phyloP scores from a whole-genome alignment of 1,140 invertebrate genomes.

The Muscidifurax raptorellus region DNA sequence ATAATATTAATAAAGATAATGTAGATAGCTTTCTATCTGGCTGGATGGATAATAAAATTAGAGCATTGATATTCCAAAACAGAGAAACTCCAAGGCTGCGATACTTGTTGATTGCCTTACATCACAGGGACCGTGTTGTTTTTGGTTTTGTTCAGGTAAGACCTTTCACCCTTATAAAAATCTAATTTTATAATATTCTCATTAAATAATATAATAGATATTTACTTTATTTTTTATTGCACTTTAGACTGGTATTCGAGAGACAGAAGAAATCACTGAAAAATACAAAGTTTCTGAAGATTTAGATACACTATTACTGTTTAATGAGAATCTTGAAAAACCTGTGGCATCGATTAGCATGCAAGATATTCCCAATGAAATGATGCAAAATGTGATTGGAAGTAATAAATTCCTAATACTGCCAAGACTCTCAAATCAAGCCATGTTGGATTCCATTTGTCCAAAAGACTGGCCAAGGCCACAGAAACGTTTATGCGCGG shows the following conservation, averaged over 20 bases:
- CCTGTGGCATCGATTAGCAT: slow-evolving; percentile 91
- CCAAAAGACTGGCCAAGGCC: slow-evolving; percentile 89
- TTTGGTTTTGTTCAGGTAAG: slow-evolving; percentile 85
- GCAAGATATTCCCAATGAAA: slow-evolving; percentile 90
- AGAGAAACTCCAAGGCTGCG: slow-evolving; percentile 85
- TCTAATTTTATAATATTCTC: neutral
- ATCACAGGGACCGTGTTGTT: slow-evolving; percentile 88
- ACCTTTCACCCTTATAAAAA: neutral
- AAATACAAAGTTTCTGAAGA: slow-evolving; percentile 85
- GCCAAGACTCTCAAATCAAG: slow-evolving; percentile 94
- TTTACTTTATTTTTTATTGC: neutral
- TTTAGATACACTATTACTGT: slow-evolving; percentile 90
- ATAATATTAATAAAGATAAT: slow-evolving; percentile 83
- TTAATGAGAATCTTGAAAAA: slow-evolving; percentile 90
- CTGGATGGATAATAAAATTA: slow-evolving; percentile 93
- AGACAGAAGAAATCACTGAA: slow-evolving; percentile 79
- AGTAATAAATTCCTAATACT: slow-evolving; percentile 92
- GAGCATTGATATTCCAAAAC: slow-evolving; percentile 91
- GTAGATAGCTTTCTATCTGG: slow-evolving; percentile 88
- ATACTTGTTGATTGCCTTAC: slow-evolving; percentile 92
- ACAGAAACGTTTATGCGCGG: slow-evolving; percentile 90
- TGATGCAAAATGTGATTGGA: slow-evolving; percentile 91
- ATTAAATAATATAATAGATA: neutral
- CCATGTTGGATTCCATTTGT: slow-evolving; percentile 87
- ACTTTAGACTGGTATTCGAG: slow-evolving; percentile 81